These are phyloP conservation scores for Carollia perspicillata DNA, from an alignment of 2,113 vertebrate species.

Conservation along the genomic window DNA sequence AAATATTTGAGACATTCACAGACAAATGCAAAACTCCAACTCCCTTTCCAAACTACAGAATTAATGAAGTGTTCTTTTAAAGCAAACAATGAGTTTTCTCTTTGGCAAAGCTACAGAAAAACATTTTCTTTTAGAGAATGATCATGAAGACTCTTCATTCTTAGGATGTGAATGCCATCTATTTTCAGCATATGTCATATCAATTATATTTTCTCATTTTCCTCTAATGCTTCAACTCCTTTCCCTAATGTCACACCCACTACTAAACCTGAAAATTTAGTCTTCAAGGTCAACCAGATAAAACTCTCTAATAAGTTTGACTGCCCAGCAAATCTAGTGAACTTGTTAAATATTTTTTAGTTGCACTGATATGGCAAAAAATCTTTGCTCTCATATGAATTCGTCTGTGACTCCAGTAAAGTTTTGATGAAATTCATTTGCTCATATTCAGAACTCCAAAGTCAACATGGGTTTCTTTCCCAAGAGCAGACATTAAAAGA, in stretches of 20 bases:
- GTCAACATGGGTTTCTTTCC: background rate
- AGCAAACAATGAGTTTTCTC: conserved; percentile 15
- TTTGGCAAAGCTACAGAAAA: conserved; percentile 3
- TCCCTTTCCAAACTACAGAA: background rate
- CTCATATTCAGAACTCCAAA: background rate
- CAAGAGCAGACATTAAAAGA: background rate
- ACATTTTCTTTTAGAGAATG: background rate
- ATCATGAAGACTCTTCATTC: background rate
- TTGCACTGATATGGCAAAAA: background rate
- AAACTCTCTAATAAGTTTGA: background rate
- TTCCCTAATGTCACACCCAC: background rate
- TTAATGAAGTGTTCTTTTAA: conserved; percentile 13
- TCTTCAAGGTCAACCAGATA: background rate
- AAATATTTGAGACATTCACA: conserved; percentile 48
- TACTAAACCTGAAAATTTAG: background rate
- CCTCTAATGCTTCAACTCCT: background rate
- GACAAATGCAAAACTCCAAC: conserved; percentile 23
- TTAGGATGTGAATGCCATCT: background rate
- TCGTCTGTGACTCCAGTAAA: background rate
- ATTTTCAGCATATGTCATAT: background rate
- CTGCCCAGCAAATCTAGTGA: background rate
- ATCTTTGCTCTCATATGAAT: background rate
- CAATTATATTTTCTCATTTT: background rate
- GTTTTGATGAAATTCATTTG: background rate
- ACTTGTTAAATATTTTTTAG: background rate